Percentiles rank a stretch among this genome's conserved stretches.
Conservation (phyloP, 2,797 vertebrate species). For the Parauchenoglanis ngamensis region DNA sequence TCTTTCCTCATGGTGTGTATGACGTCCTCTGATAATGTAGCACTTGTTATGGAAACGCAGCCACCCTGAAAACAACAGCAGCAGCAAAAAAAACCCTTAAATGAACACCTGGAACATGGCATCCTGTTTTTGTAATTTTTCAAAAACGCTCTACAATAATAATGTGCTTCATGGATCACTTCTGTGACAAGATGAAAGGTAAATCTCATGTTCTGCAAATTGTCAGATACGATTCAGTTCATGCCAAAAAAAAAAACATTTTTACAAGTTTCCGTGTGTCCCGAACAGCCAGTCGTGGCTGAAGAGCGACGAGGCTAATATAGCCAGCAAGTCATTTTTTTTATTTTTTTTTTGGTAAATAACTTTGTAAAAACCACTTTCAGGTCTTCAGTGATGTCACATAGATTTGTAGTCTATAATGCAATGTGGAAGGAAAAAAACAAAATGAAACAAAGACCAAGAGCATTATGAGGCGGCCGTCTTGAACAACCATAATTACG, state of each 20-base stretch:
- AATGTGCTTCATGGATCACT: not conserved
- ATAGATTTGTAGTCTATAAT: not conserved
- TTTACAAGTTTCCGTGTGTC: not conserved
- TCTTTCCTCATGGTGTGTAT: constrained; percentile 54
- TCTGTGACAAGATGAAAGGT: not conserved
- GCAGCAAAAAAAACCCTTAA: not conserved
- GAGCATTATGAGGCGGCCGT: not conserved
- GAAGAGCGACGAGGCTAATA: not conserved
- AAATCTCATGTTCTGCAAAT: not conserved
- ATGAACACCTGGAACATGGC: not conserved
- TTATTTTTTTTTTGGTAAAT: not conserved
- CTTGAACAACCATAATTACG: not conserved
- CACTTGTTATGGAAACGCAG: constrained; percentile 75
- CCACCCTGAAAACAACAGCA: constrained; percentile 68
- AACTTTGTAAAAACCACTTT: not conserved
- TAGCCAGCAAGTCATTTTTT: not conserved
- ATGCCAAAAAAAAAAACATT: not conserved
- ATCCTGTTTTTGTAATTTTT: too few relatives aligned
- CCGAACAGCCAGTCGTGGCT: not conserved
- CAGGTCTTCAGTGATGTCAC: not conserved
- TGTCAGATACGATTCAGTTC: not conserved
- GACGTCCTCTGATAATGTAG: constrained; percentile 75
- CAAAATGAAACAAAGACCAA: too few relatives aligned
- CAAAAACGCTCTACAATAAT: not conserved
- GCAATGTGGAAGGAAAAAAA: not conserved